Evolutionary conservation across 2,797 vertebrate genomes (phyloP), one percentile per base, ranked within the genome.

Genomic region (Vespertilio murinus): DNA sequence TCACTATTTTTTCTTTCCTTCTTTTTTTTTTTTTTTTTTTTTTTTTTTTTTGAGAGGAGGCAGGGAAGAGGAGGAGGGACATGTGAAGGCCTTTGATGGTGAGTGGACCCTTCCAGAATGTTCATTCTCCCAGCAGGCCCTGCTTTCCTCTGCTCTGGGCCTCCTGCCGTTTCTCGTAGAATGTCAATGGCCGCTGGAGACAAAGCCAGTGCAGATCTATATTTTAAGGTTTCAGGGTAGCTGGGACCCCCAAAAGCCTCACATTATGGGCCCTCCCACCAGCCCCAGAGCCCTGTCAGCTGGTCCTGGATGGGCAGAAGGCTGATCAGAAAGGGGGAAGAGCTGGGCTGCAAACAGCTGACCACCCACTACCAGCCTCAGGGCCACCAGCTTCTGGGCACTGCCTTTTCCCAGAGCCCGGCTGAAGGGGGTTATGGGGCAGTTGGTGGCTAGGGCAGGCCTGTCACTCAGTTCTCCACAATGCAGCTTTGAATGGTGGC

Each of bases 311-410:
- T 67, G 12, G 33, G 25, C 65, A 91, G 67, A 84, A 67, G 16
- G 42, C 28, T 80, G 73, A 54, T 70, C 49, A 92, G 82, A 42
- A 81, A 91, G 88, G 91, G 20, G 49, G 28, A 33, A 38, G 30
- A 11, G 25, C 49, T 77, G 65, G 25, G 25, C 16, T 59, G 28
- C 25, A 78, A 56, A 25, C 1, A 28, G n/a, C 74, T 52, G 7
- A 6, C 52, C 38, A 2, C 30, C 42, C 45, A 54, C 30, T 25
- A 61, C 9, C 23, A 18, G 23, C 88, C 47, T 61, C 38, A 38
- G 42, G 42, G 25, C 45, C 85, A 2, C 71, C 59, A 20, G 28
- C 22, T 45, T n/a, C 52, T 52, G 35, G 82, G 6, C 52, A 5
- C 86, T 12, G 10, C 74, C 61, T 77, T 73, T 59, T 30, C 25